Evolutionary conservation across 2,888 invertebrate genomes (phyloP).

Genomic region (Sycophila texana): DNA sequence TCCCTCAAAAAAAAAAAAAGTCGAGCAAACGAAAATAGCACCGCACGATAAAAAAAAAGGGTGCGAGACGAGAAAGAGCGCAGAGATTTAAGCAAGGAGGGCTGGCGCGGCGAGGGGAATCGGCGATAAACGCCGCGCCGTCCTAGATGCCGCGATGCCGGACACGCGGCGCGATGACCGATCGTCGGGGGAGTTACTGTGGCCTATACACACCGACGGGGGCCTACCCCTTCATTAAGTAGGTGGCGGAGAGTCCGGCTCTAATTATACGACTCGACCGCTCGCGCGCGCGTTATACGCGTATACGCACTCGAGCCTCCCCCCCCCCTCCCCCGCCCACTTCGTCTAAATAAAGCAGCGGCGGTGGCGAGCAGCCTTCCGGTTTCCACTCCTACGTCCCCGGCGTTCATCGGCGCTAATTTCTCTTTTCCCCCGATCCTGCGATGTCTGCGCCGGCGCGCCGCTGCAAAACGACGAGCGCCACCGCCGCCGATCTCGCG

Average conservation of each 20-base stretch:
- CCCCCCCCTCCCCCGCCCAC: neutral
- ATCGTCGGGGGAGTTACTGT: neutral
- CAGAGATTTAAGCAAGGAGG: no score
- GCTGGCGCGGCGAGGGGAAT: neutral
- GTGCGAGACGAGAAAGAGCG: no score
- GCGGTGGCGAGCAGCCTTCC: slow-evolving; percentile 6
- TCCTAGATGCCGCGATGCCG: no score
- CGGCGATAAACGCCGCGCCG: neutral
- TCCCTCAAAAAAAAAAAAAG: no score
- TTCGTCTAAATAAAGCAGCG: slow-evolving; percentile 20
- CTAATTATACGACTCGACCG: slow-evolving; percentile 42
- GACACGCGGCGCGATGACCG: slow-evolving; percentile 7
- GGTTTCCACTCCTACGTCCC: slow-evolving; percentile 32
- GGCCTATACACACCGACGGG: neutral
- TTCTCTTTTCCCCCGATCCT: slow-evolving; percentile 11
- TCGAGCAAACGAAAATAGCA: no score
- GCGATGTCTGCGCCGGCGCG: neutral
- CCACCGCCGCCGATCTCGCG: no score
- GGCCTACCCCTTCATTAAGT: slow-evolving; percentile 42
- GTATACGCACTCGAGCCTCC: neutral
- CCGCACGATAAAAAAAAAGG: no score
- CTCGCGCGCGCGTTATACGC: slow-evolving; percentile 7
- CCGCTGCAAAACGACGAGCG: neutral
- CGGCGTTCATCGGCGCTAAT: slow-evolving; percentile 24
- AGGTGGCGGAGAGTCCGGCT: slow-evolving; percentile 32